Evolutionary conservation across 2,888 invertebrate species (phyloP).

Genomic region (Hirtodrosophila cameraria): DNA sequence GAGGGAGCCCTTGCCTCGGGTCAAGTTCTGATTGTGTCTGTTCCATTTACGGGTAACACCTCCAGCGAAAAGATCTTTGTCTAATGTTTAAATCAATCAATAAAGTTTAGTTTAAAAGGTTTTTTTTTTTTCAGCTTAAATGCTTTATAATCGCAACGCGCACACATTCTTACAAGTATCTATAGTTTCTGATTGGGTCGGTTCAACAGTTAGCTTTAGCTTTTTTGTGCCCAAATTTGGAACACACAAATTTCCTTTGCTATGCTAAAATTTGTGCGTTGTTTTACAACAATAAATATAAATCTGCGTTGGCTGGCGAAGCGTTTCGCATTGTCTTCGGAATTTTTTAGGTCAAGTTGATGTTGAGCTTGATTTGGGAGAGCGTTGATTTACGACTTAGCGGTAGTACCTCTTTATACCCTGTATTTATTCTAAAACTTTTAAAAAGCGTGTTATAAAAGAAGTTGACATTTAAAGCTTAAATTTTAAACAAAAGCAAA

Average conservation of each 20-base stretch:
- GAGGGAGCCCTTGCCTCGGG: conserved; percentile 39
- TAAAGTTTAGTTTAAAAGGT: conserved; percentile 10
- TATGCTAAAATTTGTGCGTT: conserved; percentile 50
- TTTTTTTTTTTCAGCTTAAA: too few relatives aligned
- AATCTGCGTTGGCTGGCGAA: conserved; percentile 35
- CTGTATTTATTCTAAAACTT: too few relatives aligned
- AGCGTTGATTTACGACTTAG: conserved; percentile 59
- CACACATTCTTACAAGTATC: conserved; percentile 19
- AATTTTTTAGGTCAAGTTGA: conserved; percentile 60
- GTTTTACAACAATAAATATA: conserved; percentile 54
- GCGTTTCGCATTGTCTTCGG: conserved; percentile 48
- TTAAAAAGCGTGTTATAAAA: too few relatives aligned
- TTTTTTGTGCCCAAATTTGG: conserved; percentile 49
- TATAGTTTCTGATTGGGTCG: conserved; percentile 6
- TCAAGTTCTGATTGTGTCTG: conserved; percentile 5
- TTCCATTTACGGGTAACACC: conserved; percentile 40
- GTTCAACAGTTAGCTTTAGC: conserved; percentile 44
- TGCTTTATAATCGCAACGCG: conserved; percentile 19
- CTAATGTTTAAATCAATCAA: conserved; percentile 54
- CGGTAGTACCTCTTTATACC: conserved; percentile 16
- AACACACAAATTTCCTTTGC: conserved; percentile 38
- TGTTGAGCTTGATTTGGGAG: conserved; percentile 18
- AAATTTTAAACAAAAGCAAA: too few relatives aligned
- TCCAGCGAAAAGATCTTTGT: conserved; percentile 31
- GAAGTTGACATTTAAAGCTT: too few relatives aligned